phyloP scores from a whole-genome alignment of 2,888 invertebrate species.

The Osmoderma eremita region DNA sequence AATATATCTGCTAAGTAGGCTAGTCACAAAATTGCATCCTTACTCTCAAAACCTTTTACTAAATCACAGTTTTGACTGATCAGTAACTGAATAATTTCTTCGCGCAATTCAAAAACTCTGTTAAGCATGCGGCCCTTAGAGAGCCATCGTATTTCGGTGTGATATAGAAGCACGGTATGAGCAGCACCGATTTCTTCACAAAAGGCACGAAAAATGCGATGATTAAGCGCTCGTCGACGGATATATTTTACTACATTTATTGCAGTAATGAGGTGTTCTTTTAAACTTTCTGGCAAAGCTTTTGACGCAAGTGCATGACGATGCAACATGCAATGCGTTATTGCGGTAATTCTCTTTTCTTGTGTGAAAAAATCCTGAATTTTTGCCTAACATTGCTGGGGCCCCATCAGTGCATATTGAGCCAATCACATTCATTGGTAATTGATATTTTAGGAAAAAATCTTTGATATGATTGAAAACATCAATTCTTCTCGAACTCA shows the following conservation, averaged over 20 bases:
- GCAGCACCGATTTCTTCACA: slow-evolving; percentile 39
- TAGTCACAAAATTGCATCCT: slow-evolving; percentile 33
- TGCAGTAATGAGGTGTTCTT: slow-evolving; percentile 2
- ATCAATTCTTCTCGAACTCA: not conserved
- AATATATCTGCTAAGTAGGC: slow-evolving; percentile 40
- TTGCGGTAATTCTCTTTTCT: slow-evolving; percentile 26
- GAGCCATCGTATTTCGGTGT: slow-evolving; percentile 42
- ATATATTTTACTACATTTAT: slow-evolving; percentile 39
- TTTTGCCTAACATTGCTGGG: slow-evolving; percentile 6
- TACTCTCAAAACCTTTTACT: slow-evolving; percentile 31
- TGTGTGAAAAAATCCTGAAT: slow-evolving; percentile 23
- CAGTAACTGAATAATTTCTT: slow-evolving; percentile 41
- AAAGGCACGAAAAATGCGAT: slow-evolving; percentile 28
- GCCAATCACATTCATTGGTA: not conserved
- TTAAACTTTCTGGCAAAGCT: slow-evolving; percentile 14
- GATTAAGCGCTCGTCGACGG: slow-evolving; percentile 34
- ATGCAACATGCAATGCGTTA: not conserved
- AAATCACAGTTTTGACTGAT: slow-evolving; percentile 21
- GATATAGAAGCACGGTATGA: too few species aligned
- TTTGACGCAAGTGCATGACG: slow-evolving; percentile 4
- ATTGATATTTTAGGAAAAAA: too few species aligned
- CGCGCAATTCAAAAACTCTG: slow-evolving; percentile 38
- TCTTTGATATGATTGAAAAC: too few species aligned
- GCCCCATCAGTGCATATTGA: slow-evolving; percentile 6
- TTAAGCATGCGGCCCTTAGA: slow-evolving; percentile 15